Percentiles rank a stretch among this genome's conserved stretches.
These are phyloP conservation scores for Anastrepha obliqua DNA, from an alignment of 1,140 invertebrate species.

Conservation along the genomic window DNA sequence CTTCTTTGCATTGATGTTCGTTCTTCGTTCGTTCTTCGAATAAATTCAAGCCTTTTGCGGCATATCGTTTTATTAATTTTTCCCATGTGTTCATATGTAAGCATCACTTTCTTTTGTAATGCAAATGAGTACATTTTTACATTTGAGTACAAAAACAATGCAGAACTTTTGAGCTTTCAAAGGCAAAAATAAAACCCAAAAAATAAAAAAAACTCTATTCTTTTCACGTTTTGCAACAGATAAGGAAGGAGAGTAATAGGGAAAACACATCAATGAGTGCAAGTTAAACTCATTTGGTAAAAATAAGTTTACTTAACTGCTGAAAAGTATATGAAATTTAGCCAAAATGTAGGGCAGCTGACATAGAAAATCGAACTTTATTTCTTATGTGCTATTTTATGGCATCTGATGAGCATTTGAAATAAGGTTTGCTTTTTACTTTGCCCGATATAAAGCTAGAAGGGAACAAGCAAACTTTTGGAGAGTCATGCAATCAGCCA, in stretches of 20 bases:
- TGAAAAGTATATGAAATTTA: conserved; percentile 9
- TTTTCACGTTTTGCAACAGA: too few relatives aligned
- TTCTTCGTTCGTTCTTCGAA: not conserved
- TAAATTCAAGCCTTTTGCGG: not conserved
- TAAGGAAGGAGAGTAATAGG: not conserved
- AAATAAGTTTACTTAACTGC: not conserved
- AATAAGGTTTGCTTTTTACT: conserved; percentile 17
- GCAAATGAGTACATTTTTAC: too few relatives aligned
- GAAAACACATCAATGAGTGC: not conserved
- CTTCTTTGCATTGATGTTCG: not conserved
- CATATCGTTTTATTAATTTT: conserved; percentile 2
- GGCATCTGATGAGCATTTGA: not conserved
- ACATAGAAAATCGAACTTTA: too few relatives aligned
- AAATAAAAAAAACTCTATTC: too few relatives aligned
- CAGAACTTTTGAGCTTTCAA: too few relatives aligned
- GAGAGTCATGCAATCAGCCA: not conserved
- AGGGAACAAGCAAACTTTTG: not conserved
- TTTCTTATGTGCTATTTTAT: not conserved
- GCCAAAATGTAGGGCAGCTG: not conserved
- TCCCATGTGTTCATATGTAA: not conserved
- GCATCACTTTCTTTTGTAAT: too few relatives aligned
- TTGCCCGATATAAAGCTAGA: not conserved
- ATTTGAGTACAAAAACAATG: too few relatives aligned
- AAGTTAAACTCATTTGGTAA: not conserved
- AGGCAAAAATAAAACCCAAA: too few relatives aligned